Conservation (phyloP, 1,140 invertebrate genomes). For the Nomia melanderi region DNA sequence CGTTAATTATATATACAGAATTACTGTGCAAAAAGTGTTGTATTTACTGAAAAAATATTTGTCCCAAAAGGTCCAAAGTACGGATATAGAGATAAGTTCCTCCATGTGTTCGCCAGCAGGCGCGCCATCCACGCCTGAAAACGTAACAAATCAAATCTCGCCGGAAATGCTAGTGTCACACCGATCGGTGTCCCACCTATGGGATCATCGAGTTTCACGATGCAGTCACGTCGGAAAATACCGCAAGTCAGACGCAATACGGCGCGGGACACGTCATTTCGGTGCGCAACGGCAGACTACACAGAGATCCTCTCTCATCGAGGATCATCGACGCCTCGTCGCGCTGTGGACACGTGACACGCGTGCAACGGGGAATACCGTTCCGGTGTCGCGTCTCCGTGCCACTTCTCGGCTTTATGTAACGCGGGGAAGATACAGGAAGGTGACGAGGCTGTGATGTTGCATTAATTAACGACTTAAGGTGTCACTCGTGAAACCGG, state of each 20-base stretch:
- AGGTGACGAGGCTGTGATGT: slow-evolving; percentile 39
- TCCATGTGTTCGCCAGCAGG: not conserved
- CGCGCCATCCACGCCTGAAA: too few relatives aligned
- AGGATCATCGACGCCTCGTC: slow-evolving; percentile 21
- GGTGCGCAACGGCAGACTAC: not conserved
- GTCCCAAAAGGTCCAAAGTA: too few relatives aligned
- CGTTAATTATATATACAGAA: too few relatives aligned
- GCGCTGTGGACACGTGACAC: not conserved
- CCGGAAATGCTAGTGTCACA: not conserved
- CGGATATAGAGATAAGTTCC: too few relatives aligned
- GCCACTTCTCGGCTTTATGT: slow-evolving; percentile 23
- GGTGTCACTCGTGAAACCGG: not conserved
- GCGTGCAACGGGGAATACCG: slow-evolving; percentile 11
- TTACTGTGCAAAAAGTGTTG: too few relatives aligned
- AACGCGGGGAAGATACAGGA: slow-evolving; percentile 48
- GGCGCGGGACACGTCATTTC: not conserved
- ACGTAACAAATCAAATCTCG: not conserved
- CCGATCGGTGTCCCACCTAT: not conserved
- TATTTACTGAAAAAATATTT: too few relatives aligned
- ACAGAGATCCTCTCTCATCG: not conserved
- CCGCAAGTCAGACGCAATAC: slow-evolving; percentile 22
- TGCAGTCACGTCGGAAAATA: slow-evolving; percentile 22
- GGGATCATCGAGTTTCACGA: slow-evolving; percentile 26
- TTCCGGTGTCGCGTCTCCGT: slow-evolving; percentile 3
- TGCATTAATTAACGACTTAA: slow-evolving; percentile 30